phyloP scores from a whole-genome alignment of 2,797 vertebrate genomes.

The Lates japonicus region DNA sequence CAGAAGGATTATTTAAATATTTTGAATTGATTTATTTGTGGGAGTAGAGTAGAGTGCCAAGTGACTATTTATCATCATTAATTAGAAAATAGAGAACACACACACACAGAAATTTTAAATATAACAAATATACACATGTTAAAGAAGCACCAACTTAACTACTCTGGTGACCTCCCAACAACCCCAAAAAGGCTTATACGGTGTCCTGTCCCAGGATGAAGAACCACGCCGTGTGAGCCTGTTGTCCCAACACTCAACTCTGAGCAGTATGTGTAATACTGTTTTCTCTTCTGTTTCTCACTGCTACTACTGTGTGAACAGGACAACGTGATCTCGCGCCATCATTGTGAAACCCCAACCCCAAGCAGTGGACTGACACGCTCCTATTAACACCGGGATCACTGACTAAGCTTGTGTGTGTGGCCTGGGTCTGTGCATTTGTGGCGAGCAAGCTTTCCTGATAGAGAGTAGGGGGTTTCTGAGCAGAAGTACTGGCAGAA shows the following conservation, averaged over 20 bases:
- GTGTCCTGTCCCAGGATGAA: slow-evolving; percentile 50
- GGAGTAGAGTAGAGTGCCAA: background rate
- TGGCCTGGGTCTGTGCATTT: slow-evolving; percentile 70
- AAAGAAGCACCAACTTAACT: background rate
- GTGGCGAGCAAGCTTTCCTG: slow-evolving; percentile 73
- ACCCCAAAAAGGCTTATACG: background rate
- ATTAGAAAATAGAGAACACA: background rate
- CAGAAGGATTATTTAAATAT: background rate
- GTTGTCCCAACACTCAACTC: slow-evolving; percentile 81
- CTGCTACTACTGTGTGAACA: slow-evolving; percentile 50
- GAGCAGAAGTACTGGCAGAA: slow-evolving; percentile 63
- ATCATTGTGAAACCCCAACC: slow-evolving; percentile 50
- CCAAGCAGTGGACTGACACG: slow-evolving; percentile 58
- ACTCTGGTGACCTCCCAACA: background rate
- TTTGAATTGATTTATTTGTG: background rate
- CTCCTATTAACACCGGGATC: slow-evolving; percentile 70
- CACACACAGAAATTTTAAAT: background rate
- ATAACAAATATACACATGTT: background rate
- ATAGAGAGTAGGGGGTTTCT: slow-evolving; percentile 64
- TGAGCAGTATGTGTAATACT: slow-evolving; percentile 41
- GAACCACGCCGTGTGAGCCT: slow-evolving; percentile 69
- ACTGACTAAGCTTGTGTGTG: slow-evolving; percentile 59
- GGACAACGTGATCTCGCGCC: slow-evolving; percentile 52
- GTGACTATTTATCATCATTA: background rate
- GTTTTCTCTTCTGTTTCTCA: slow-evolving; percentile 44